Base-by-base conservation (phyloP, 2,797 vertebrate genomes). In the Amniataba percoides region DNA sequence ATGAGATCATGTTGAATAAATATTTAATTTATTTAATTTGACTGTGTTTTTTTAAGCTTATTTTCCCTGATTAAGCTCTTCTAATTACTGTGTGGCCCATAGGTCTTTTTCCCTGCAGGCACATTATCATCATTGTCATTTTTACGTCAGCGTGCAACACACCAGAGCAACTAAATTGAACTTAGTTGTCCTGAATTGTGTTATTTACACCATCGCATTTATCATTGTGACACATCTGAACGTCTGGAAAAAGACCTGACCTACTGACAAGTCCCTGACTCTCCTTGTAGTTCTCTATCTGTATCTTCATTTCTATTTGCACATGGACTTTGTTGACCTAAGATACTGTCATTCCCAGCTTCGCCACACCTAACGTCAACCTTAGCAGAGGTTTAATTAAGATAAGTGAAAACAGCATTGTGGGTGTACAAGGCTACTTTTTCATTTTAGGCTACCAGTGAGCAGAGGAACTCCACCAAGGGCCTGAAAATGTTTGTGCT, bases 321-420 rank as follows among this genome's bases (percentile, higher is more conserved):
- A n/a, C 16, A 0, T 16, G 2, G n/a, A 39, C 64, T 66, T 59
- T 57, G 66, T 57, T 57, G 40, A 46, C 14, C 27, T 9, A 34
- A 36, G 46, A 7, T 23, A 25, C 9, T 71, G 43, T 46, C 45
- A 55, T 25, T 19, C 0, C 11, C 19, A 14, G 9, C 45, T 42
- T 42, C 45, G 40, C 42, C 14, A 15, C 3, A 51, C 11, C 34
- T 25, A 77, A 15, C 19, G 19, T 57, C 13, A 46, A 18, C 27
- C 1, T 31, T 12, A 21, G 16, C 12, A 49, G 45, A 43, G 36
- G 7, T 25, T 23, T 49, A 31, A 49, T 57, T 23, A 5, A 31
- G 34, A 43, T 23, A 63, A 66, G 16, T 53, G n/a, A 15, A 39
- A 46, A 39, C 48, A 61, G 42, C 16, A 49, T 56, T 63, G 43